Evolutionary conservation across 2,888 invertebrate genomes (phyloP), one percentile per base, ranked within the genome.

Genomic region (Oligia strigilis): DNA sequence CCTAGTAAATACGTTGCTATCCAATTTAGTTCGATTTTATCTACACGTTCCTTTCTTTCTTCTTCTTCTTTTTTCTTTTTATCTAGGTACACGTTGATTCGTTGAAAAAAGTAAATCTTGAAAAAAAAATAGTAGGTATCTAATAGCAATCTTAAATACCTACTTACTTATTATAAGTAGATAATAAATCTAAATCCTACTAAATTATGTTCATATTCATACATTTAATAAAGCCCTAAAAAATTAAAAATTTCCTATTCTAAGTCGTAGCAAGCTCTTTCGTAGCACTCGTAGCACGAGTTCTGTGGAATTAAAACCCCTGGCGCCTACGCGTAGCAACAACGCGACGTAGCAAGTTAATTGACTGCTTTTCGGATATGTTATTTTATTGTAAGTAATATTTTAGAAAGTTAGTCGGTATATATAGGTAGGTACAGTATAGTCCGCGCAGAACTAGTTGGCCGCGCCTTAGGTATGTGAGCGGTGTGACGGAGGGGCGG

Each of bases 201-300:
- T 55, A 55, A 60, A 40, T 71, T 55, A 9, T 55, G 36, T 36
- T 23, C 13, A 29, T n/a, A 55, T 55, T n/a, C n/a, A 60, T 43
- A 69, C 8, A 8, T 17, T 36, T 29, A 40, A 40, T 64, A 11
- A 65, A 65, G 19, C 11, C 11, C 23, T 58, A 58, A n/a, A 58
- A 52, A 58, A 58, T 2, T 2, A 19, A 40, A 55, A 23, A 36
- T 29, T 29, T 19, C 64, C 58, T 80, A 43, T 65, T n/a, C 17
- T 29, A 64, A 17, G 36, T 83, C 69, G 29, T 64, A 80, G 46
- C 55, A 46, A 76, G 13, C 23, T 49, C 36, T 19, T 17, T 46
- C 79, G 72, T 72, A 83, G 77, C 71, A 49, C 17, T 52, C 62
- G 85, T 80, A 80, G 81, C 72, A 69, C 55, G 13, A 46, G 36